Percentiles rank a stretch among this genome's conserved stretches.
phyloP scores from a whole-genome alignment of 2,113 vertebrate species.

The Loxodonta africana region DNA sequence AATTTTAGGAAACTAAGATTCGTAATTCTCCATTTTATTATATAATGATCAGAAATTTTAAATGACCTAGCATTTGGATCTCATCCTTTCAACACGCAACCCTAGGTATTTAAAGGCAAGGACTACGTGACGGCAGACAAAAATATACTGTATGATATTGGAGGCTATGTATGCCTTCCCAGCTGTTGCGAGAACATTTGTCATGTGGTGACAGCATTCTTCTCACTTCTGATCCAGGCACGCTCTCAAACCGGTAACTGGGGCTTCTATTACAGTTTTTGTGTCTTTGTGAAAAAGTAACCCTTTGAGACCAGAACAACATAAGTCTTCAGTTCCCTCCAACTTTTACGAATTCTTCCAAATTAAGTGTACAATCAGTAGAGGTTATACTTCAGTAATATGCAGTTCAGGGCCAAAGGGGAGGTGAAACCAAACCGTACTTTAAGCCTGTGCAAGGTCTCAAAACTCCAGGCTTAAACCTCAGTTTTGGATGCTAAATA shows the following conservation, averaged over 20 bases:
- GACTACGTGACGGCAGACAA: constrained; percentile 61
- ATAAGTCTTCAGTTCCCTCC: not conserved
- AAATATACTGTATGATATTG: constrained; percentile 65
- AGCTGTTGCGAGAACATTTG: constrained; percentile 61
- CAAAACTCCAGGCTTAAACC: not conserved
- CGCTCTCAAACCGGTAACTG: not conserved
- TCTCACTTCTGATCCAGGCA: not conserved
- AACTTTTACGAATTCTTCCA: not conserved
- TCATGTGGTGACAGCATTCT: constrained; percentile 51
- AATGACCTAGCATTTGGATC: not conserved
- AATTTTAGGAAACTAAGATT: not conserved
- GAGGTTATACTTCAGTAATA: not conserved
- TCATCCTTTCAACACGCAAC: constrained; percentile 44
- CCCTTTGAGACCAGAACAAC: not conserved
- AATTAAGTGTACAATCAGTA: not conserved
- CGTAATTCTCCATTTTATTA: not conserved
- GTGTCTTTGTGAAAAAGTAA: not conserved
- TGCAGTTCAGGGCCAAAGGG: not conserved
- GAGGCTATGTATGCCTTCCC: not conserved
- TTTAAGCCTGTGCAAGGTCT: not conserved
- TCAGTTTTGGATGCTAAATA: not conserved
- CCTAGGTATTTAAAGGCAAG: constrained; percentile 69
- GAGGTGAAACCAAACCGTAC: not conserved
- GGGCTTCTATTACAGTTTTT: not conserved
- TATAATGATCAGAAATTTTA: not conserved